Evolutionary conservation across 2,888 invertebrate species (phyloP).

Genomic region (Caenorhabditis japonica): DNA sequence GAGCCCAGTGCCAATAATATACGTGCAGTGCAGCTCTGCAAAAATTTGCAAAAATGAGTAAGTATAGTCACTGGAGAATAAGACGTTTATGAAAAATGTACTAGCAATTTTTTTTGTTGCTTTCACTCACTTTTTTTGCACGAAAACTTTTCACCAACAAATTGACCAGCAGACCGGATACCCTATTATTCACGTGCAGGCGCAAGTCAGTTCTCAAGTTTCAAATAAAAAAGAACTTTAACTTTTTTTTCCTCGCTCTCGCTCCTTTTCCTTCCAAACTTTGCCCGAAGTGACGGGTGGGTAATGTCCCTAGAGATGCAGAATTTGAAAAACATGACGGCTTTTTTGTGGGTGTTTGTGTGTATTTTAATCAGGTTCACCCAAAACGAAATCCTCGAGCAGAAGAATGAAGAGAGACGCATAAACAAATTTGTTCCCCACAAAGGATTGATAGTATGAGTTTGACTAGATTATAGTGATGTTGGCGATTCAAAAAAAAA

Average conservation of each 20-base stretch:
- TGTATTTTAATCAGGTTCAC: slow-evolving; percentile 38
- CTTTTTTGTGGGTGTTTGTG: slow-evolving; percentile 13
- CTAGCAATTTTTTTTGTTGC: slow-evolving; percentile 20
- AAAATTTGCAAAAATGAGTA: not conserved
- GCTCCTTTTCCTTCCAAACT: slow-evolving; percentile 19
- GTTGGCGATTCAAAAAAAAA: too few relatives aligned
- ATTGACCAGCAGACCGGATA: slow-evolving; percentile 8
- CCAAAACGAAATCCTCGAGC: slow-evolving; percentile 40
- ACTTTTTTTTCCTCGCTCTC: slow-evolving; percentile 31
- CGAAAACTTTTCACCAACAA: slow-evolving; percentile 6
- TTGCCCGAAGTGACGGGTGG: slow-evolving; percentile 38
- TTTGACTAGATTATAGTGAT: too few relatives aligned
- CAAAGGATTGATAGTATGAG: slow-evolving; percentile 12
- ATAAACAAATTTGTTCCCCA: slow-evolving; percentile 38
- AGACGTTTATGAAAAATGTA: slow-evolving; percentile 9
- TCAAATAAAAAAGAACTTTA: slow-evolving; percentile 34
- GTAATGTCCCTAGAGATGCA: slow-evolving; percentile 41
- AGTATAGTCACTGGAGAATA: slow-evolving; percentile 17
- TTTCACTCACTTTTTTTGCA: not conserved
- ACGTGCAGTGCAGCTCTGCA: not conserved
- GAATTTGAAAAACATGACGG: slow-evolving; percentile 31
- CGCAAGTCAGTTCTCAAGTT: slow-evolving; percentile 20
- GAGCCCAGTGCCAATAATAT: slow-evolving; percentile 24
- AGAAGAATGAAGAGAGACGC: not conserved
- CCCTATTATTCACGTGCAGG: slow-evolving; percentile 13